Evolutionary conservation across 2,888 invertebrate species (phyloP).

Genomic region (Elmis aenea): DNA sequence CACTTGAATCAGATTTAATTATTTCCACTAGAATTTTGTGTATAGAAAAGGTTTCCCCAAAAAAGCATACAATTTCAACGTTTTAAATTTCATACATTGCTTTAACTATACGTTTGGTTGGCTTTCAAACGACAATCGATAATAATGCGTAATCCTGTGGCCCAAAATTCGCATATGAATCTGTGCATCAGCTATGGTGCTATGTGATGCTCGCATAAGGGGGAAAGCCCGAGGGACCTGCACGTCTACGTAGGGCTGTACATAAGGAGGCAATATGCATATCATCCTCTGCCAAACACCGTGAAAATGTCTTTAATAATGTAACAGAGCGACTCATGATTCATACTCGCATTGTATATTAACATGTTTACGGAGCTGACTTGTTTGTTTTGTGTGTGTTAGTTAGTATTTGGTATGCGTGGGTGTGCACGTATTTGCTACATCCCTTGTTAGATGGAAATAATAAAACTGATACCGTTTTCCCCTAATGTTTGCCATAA

Average conservation of each 20-base stretch:
- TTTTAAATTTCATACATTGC: too few species aligned
- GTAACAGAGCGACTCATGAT: constrained; percentile 32
- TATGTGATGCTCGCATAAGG: constrained; percentile 17
- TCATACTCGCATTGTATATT: constrained; percentile 33
- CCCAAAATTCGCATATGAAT: constrained; percentile 13
- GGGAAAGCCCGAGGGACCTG: constrained; percentile 17
- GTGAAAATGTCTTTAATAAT: constrained; percentile 38
- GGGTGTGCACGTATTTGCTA: constrained; percentile 13
- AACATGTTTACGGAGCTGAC: constrained; percentile 36
- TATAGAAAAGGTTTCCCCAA: too few species aligned
- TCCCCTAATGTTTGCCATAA: constrained; percentile 26
- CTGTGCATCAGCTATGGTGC: constrained; percentile 11
- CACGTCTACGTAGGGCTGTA: constrained; percentile 14
- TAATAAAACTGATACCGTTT: too few species aligned
- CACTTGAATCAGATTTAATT: too few species aligned
- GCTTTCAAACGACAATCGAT: too few species aligned
- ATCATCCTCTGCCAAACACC: constrained; percentile 33
- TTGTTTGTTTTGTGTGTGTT: constrained; percentile 31
- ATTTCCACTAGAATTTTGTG: too few species aligned
- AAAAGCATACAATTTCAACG: too few species aligned
- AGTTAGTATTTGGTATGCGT: constrained; percentile 20
- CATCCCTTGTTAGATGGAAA: constrained; percentile 9
- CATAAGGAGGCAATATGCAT: constrained; percentile 36
- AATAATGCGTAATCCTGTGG: constrained; percentile 4
- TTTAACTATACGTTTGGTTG: too few species aligned